These are phyloP conservation scores for Prosopocoilus inquinatus DNA, from an alignment of 2,888 invertebrate species.

Conservation along the genomic window DNA sequence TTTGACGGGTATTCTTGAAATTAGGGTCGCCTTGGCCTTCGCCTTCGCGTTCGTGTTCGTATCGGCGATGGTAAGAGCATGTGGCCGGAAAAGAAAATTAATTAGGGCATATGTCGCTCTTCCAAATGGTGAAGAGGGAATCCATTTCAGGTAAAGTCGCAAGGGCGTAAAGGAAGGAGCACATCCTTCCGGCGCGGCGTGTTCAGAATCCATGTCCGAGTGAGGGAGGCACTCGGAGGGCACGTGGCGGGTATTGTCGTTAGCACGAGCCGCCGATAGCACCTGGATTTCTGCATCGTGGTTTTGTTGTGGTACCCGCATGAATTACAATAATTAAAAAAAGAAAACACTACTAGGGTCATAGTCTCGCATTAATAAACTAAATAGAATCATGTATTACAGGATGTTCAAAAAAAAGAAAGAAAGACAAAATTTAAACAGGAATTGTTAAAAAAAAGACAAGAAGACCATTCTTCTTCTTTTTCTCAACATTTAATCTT, in stretches of 20 bases:
- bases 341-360: background rate
- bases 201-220: constrained; percentile 25
- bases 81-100: too few species aligned
- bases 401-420: too few species aligned
- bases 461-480: too few species aligned
- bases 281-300: constrained; percentile 14
- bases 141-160: constrained; percentile 28
- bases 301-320: constrained; percentile 16
- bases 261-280: constrained; percentile 7
- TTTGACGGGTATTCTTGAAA: too few species aligned
- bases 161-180: constrained; percentile 28
- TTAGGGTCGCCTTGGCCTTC: too few species aligned
- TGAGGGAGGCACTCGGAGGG: constrained; percentile 23
- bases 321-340: background rate
- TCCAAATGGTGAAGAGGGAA: constrained; percentile 8
- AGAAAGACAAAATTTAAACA: too few species aligned
- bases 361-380: too few species aligned
- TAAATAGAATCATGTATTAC: too few species aligned
- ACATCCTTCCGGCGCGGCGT: constrained; percentile 37
- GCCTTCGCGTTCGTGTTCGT: background rate
- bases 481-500: too few species aligned
- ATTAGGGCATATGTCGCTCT: constrained; percentile 23
- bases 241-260: background rate
- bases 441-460: too few species aligned
- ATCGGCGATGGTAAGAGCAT: background rate